Conservation (phyloP, 1,140 invertebrate species). For the Nasonia vitripennis region DNA sequence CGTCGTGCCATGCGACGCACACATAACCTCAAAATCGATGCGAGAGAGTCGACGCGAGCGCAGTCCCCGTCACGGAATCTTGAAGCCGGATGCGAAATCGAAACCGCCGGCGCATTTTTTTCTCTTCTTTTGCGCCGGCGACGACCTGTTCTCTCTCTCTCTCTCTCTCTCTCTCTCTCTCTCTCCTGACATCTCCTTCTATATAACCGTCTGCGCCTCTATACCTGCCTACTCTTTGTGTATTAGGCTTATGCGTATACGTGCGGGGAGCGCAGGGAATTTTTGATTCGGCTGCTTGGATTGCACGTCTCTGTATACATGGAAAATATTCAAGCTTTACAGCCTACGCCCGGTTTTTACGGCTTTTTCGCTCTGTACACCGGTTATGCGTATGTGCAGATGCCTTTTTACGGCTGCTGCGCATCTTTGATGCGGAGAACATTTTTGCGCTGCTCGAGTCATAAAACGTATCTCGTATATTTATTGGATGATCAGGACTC, state of each 20-base stretch:
- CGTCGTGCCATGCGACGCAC: background rate
- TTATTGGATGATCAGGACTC: background rate
- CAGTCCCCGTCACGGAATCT: conserved; percentile 4
- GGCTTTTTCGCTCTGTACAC: background rate
- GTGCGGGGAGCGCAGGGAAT: background rate
- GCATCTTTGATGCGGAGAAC: background rate
- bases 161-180: background rate
- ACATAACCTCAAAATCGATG: conserved; percentile 19
- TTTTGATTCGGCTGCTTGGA: background rate
- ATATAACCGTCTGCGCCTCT: background rate
- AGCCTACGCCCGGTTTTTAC: background rate
- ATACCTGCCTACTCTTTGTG: background rate
- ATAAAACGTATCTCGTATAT: background rate
- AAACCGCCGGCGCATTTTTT: background rate
- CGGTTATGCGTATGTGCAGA: background rate
- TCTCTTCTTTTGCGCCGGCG: background rate
- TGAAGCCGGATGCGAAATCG: conserved; percentile 31
- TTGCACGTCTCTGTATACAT: background rate
- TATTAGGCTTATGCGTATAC: background rate
- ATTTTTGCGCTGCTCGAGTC: background rate
- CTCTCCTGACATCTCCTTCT: background rate
- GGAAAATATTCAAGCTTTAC: background rate
- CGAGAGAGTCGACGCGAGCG: background rate
- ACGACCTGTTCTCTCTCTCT: conserved; percentile 4
- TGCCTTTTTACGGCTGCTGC: background rate